Base-by-base conservation (phyloP, 2,113 vertebrate species). In the Orientallactaga bullata region DNA sequence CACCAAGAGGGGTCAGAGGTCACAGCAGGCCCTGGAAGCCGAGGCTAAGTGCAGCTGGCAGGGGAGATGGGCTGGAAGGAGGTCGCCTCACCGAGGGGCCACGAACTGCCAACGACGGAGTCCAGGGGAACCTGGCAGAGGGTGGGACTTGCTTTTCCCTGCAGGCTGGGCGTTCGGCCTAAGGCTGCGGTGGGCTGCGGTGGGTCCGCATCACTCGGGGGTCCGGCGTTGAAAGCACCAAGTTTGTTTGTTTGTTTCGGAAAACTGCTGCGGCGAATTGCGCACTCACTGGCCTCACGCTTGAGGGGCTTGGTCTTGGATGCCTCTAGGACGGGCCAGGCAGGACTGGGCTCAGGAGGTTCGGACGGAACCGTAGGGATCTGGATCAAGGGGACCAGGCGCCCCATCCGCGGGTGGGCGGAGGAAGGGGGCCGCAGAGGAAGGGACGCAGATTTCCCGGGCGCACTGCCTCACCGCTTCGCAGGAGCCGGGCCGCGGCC, bases 101-200 rank as follows among this genome's bases (percentile, higher is more conserved):
- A 66, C 42, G 16, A 10, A 3, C 4, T 1, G 47, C 88, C 6
- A 2, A 26, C 5, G 10, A 51, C 35, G 26, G 60, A 35, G 78
- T 60, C 30, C 93, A 1, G 6, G 69, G 74, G 55, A 18, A 30
- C 4, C 80, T 30, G 7, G 80, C 72, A 0, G 15, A 35, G 8
- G 51, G 7, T 5, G 76, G 92, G 81, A 85, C 91, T 85, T 96
- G 97, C 95, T 97, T 96, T 97, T 97, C 97, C 97, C 74, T 17
- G 74, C 10, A 37, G 78, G 78, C 58, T 39, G 51, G 9, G 21
- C 26, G 20, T 24, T 61, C 30, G 87, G 95, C 91, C 94, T 94
- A 39, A 24, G 65, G 35, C 88, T 20, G 47, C n/a, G 4, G 92
- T n/a, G 68, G 47, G 76, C 84, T 11, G 28, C 71, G 0, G 28